Evolutionary conservation across 2,888 invertebrate species (phyloP).

Genomic region (Lutraria lutraria): DNA sequence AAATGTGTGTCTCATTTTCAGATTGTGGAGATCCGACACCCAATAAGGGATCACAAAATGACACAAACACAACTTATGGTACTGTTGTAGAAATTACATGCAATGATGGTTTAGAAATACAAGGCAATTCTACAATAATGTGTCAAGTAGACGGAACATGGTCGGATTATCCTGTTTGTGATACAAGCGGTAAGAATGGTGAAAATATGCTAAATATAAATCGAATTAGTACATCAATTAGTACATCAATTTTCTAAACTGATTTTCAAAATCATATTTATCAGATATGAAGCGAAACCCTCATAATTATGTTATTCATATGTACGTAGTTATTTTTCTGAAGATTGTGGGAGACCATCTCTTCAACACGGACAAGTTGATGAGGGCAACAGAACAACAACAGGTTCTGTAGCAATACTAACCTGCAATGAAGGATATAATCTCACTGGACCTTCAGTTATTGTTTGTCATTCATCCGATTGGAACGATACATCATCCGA

Average conservation of each 20-base stretch:
- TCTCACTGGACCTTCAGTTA: background rate
- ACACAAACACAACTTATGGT: background rate
- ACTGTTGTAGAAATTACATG: conserved; percentile 22
- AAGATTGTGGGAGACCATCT: conserved; percentile 21
- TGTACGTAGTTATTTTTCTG: background rate
- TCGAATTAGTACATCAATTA: too few species aligned
- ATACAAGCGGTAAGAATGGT: background rate
- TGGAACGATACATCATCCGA: conserved; percentile 29
- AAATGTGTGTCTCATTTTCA: background rate
- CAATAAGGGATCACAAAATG: conserved; percentile 7
- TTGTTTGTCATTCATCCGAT: background rate
- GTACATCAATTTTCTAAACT: too few species aligned
- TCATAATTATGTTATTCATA: too few species aligned
- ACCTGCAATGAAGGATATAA: conserved; percentile 14
- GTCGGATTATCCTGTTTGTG: conserved; percentile 23
- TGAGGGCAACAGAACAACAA: background rate
- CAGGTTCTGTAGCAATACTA: conserved; percentile 9
- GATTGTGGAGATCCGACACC: conserved; percentile 23
- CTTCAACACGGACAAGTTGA: conserved; percentile 24
- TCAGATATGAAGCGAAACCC: too few species aligned
- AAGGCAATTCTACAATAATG: background rate
- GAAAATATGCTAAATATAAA: too few species aligned
- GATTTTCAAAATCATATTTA: too few species aligned
- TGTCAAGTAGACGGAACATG: conserved; percentile 27
- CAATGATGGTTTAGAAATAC: background rate